Percentiles rank a stretch among this genome's conserved stretches.
phyloP scores from a whole-genome alignment of 2,113 vertebrate species.

The Australoheros scitulus region DNA sequence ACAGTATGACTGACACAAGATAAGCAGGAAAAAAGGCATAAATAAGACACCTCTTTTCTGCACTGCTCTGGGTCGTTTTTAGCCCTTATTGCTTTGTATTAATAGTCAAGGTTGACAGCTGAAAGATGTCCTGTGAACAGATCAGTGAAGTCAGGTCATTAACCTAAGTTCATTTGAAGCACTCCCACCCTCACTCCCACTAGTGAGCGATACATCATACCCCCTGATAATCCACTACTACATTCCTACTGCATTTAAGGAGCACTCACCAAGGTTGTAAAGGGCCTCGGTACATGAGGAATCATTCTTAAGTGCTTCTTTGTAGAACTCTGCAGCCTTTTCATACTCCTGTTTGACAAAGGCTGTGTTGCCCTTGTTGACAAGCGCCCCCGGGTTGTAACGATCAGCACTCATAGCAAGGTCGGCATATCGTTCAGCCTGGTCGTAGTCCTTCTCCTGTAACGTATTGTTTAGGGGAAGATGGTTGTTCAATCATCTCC shows the following conservation, averaged over 20 bases:
- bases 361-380: constrained; percentile 95
- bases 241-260: background rate
- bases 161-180: background rate
- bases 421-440: constrained; percentile 92
- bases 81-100: background rate
- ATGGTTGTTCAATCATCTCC: background rate
- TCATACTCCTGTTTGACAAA: constrained; percentile 90
- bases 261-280: constrained; percentile 91
- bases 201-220: background rate
- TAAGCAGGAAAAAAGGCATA: background rate
- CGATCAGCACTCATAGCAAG: constrained; percentile 92
- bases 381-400: constrained; percentile 94
- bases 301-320: constrained; percentile 95
- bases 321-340: constrained; percentile 95
- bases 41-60: background rate
- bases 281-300: constrained; percentile 96
- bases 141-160: too few relatives aligned
- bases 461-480: background rate
- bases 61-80: background rate
- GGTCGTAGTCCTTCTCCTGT: constrained; percentile 91
- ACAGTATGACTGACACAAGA: background rate
- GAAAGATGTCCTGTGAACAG: too few relatives aligned
- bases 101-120: too few relatives aligned
- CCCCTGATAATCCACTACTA: background rate
- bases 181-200: background rate